Percentiles rank a stretch among this genome's conserved stretches.
These are phyloP conservation scores for Temnopleurus reevesii DNA, from an alignment of 53 echinoderm and acorn worm species.

Conservation along the genomic window DNA sequence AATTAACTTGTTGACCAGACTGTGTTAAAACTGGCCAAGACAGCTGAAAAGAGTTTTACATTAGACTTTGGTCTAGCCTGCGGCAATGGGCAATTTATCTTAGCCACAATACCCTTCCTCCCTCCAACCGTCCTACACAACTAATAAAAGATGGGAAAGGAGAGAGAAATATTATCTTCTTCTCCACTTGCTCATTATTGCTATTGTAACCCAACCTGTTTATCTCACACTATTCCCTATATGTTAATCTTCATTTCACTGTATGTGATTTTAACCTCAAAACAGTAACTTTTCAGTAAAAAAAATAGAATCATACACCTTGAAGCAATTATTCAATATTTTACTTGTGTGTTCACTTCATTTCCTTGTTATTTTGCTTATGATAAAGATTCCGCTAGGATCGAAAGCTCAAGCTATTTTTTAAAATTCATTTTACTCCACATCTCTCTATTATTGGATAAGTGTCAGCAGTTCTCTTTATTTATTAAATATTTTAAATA, in stretches of 20 bases:
- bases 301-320: no score
- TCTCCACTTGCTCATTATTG: background rate
- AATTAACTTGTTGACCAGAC: background rate
- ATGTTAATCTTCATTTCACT: no score
- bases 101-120: background rate
- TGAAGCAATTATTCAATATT: no score
- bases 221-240: no score
- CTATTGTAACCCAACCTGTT: background rate
- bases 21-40: background rate
- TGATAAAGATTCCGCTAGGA: no score
- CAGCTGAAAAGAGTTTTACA: constrained; percentile 23
- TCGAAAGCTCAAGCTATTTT: background rate
- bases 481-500: no score
- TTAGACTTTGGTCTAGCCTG: background rate
- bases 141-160: background rate
- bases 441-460: background rate
- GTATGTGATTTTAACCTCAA: no score
- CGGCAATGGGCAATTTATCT: background rate
- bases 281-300: no score
- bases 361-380: no score
- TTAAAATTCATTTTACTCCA: background rate
- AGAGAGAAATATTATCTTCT: background rate
- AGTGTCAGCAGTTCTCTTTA: background rate
- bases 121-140: background rate
- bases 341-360: no score